Evolutionary conservation across 1,140 invertebrate species (phyloP), one percentile per base, ranked within the genome.

Genomic region (Gryllus bimaculatus): DNA sequence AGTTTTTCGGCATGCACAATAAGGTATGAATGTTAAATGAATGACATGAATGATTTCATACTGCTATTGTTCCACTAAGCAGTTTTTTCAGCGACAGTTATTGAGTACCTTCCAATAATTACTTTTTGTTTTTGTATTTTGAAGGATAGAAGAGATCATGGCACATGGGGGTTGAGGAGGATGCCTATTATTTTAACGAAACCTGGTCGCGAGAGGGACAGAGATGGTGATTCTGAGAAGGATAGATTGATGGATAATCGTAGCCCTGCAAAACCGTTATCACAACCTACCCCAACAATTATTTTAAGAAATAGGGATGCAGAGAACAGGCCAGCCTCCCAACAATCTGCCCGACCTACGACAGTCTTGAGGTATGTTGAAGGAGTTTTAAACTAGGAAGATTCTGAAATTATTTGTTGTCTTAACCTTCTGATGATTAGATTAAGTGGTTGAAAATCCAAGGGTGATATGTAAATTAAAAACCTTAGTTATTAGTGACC

Each of bases 261-360:
- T 48, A 78, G 74, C 47, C 76, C 18, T 26, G 47, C 20, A 74
- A 78, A 74, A 49, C 78, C 74, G 5, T 47, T 49, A 13, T 66
- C 79, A 47, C 85, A 88, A 49, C 88, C 88, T 75, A 89, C 88
- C 7, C 88, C 88, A 75, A 89, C 88, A 7, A 87, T 89, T 80
- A 87, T 89, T 82, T 82, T 89, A 21, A 87, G 88, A 84, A 87
- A 87, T 0, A 83, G 88, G 81, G 88, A 89, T 83, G 85, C 85
- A 15, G 88, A 89, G 82, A 88, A 84, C 79, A 83, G 88, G 81
- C 85, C 88, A 73, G 83, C 88, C 7, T 88, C 88, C 12, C 87
- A 87, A 18, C 87, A 87, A 15, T 88, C 82, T 84, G 86, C 86
- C 75, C 82, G 84, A 76, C 86, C 85, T 83, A 47, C 77, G 39